Percentiles rank a stretch among this genome's conserved stretches.
Evolutionary conservation across 2,113 vertebrate genomes (phyloP).

Genomic region (Nothoprocta perdicaria): DNA sequence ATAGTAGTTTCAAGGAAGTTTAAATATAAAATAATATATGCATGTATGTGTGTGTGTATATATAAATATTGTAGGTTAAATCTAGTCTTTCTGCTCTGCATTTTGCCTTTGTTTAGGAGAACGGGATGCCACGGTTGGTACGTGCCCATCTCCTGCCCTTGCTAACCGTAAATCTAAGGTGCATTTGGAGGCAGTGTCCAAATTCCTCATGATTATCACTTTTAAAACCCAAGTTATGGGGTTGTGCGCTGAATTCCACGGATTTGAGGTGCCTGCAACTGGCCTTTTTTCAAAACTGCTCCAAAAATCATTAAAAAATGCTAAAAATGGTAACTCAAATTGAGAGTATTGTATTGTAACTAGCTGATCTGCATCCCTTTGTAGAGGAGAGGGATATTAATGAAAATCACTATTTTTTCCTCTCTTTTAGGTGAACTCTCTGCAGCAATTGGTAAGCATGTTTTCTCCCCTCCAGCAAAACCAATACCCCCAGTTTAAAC

Average conservation of each 20-base stretch:
- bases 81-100: no score
- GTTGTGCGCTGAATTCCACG: no score
- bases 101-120: background rate
- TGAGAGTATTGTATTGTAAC: no score
- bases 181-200: background rate
- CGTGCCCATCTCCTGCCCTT: background rate
- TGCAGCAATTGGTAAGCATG: background rate
- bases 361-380: no score
- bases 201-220: no score
- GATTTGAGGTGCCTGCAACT: no score
- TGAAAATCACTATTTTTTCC: background rate
- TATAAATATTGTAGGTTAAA: no score
- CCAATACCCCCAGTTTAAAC: rapidly evolving
- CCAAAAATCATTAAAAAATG: no score
- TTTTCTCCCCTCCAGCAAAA: background rate
- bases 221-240: no score
- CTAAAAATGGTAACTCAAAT: no score
- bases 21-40: background rate
- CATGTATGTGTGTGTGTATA: no score
- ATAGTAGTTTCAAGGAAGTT: background rate
- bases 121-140: background rate
- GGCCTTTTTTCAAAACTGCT: no score
- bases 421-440: background rate
- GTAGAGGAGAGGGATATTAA: background rate
- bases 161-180: background rate